A percentile compares a stretch with the other conserved stretches of the same genome.
Evolutionary conservation across 1,140 invertebrate species (phyloP).

Genomic region (Cardiocondyla obscurior): DNA sequence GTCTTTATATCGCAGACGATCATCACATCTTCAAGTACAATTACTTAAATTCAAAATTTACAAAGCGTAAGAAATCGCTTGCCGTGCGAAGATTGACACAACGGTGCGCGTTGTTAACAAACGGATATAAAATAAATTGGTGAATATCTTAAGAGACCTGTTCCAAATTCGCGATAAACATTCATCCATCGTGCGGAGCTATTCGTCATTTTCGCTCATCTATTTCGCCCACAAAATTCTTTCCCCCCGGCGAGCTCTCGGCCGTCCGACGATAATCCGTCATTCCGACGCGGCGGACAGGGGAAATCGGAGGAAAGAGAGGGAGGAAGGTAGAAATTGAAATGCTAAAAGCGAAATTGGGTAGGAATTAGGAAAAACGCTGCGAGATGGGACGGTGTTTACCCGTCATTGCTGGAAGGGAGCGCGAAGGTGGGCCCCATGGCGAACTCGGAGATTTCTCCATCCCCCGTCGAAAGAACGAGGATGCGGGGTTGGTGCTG

Average conservation of each 20-base stretch:
- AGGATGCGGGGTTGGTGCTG: conserved; percentile 32
- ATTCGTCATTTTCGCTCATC: conserved; percentile 34
- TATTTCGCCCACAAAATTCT: conserved; percentile 27
- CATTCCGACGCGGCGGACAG: conserved; percentile 22
- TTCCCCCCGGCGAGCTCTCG: neutral
- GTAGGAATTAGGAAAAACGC: conserved; percentile 78
- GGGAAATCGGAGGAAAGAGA: conserved; percentile 38
- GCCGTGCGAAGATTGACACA: neutral
- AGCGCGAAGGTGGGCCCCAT: conserved; percentile 52
- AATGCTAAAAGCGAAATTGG: conserved; percentile 79
- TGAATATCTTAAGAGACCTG: neutral
- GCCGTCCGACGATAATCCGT: conserved; percentile 54
- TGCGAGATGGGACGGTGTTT: conserved; percentile 75
- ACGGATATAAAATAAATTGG: neutral
- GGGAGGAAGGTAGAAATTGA: conserved; percentile 77
- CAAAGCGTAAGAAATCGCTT: neutral
- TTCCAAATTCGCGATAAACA: conserved; percentile 15
- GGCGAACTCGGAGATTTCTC: conserved; percentile 62
- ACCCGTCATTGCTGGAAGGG: conserved; percentile 55
- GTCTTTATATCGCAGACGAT: neutral
- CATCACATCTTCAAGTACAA: neutral
- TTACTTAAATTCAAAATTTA: neutral
- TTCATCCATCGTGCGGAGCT: neutral
- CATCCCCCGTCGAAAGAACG: conserved; percentile 5
- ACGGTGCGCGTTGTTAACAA: neutral